Percentiles rank a stretch among this genome's conserved stretches.
phyloP scores from a whole-genome alignment of 2,113 vertebrate species.

The Recurvirostra avosetta region DNA sequence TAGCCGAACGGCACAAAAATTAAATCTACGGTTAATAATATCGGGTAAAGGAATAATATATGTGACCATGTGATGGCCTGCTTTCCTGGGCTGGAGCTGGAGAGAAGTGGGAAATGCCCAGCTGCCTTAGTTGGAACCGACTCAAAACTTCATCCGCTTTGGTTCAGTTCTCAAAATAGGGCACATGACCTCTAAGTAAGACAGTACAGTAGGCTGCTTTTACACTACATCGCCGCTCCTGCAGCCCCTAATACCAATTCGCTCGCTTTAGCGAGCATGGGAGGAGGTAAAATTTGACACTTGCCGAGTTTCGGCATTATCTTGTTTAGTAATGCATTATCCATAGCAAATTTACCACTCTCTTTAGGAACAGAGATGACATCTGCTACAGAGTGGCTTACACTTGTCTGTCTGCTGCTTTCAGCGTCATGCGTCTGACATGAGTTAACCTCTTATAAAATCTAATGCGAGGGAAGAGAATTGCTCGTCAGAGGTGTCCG shows the following conservation, averaged over 20 bases:
- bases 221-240: neutral
- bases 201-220: conserved; percentile 55
- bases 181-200: conserved; percentile 63
- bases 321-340: conserved; percentile 50
- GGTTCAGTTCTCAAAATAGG: conserved; percentile 69
- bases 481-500: neutral
- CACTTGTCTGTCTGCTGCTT: conserved; percentile 65
- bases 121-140: conserved; percentile 68
- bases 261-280: neutral
- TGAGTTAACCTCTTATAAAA: conserved; percentile 63
- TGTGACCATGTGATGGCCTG: conserved; percentile 16
- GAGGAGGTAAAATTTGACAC: conserved; percentile 35
- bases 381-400: conserved; percentile 62
- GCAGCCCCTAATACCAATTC: neutral
- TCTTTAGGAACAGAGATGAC: conserved; percentile 66
- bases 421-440: conserved; percentile 66
- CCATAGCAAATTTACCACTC: conserved; percentile 58
- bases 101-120: conserved; percentile 71
- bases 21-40: neutral
- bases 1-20: neutral
- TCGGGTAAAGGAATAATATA: conserved; percentile 23
- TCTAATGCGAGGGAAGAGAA: conserved; percentile 28
- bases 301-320: neutral
- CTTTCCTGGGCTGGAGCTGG: conserved; percentile 31
- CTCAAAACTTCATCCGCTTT: conserved; percentile 72